These are phyloP conservation scores for Megaleporinus macrocephalus DNA, from an alignment of 2,113 vertebrate species.

Conservation along the genomic window DNA sequence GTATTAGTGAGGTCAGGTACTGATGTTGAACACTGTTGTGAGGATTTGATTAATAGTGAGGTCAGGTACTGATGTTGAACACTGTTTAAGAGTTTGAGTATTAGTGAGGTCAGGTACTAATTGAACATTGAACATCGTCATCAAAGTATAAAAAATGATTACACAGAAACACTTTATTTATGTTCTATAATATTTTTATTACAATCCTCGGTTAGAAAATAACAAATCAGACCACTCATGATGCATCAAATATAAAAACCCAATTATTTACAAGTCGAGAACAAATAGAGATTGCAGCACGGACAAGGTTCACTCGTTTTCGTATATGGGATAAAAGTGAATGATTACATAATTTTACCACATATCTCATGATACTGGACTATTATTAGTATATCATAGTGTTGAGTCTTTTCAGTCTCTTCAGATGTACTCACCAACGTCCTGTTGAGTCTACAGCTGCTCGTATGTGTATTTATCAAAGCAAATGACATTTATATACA, in stretches of 20 bases:
- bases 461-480: background rate
- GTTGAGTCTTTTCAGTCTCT: background rate
- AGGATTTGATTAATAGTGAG: no score
- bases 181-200: constrained; percentile 42
- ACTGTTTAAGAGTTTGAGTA: no score
- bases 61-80: no score
- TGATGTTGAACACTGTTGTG: no score
- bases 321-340: background rate
- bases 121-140: no score
- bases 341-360: background rate
- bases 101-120: no score
- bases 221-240: constrained; percentile 22
- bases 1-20: no score
- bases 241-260: constrained; percentile 32
- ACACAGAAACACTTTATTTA: background rate
- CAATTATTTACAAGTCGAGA: constrained; percentile 45
- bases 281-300: constrained; percentile 10
- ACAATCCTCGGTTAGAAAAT: constrained; percentile 46
- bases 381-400: background rate
- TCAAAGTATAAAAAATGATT: background rate
- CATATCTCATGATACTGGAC: background rate
- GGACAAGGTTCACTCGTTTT: background rate
- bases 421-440: background rate
- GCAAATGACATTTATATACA: background rate
- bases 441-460: background rate